phyloP scores from a whole-genome alignment of 2,888 invertebrate species.

The Biston stratarius region DNA sequence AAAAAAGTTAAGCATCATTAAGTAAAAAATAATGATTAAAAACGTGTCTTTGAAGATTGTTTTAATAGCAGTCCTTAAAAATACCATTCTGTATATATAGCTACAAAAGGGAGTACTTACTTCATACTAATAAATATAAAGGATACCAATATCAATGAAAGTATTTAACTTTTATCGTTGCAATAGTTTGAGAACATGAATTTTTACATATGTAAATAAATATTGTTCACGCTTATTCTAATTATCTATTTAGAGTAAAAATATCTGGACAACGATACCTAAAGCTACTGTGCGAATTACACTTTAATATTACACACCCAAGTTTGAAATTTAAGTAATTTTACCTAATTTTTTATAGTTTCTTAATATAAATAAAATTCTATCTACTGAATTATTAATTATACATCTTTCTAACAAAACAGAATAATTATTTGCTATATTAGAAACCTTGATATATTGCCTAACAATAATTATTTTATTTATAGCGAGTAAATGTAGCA shows the following conservation, averaged over 20 bases:
- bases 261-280: slow-evolving; percentile 22
- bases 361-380: neutral
- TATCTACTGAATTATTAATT: neutral
- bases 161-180: neutral
- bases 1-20: too few relatives aligned
- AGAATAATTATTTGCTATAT: neutral
- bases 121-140: too few relatives aligned
- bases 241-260: neutral
- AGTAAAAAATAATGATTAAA: too few relatives aligned
- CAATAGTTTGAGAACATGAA: slow-evolving; percentile 1
- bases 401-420: neutral
- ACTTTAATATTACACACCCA: neutral
- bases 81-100: too few relatives aligned
- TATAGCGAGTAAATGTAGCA: neutral
- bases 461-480: neutral
- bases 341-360: neutral
- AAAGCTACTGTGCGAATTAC: slow-evolving; percentile 16
- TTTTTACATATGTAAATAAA: slow-evolving; percentile 5
- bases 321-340: neutral
- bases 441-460: slow-evolving; percentile 6
- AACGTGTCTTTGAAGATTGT: too few relatives aligned
- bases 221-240: neutral
- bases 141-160: neutral
- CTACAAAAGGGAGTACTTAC: too few relatives aligned
- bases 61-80: too few relatives aligned